These are phyloP conservation scores for Mustela nigripes DNA, from an alignment of 2,113 vertebrate species.

Conservation along the genomic window DNA sequence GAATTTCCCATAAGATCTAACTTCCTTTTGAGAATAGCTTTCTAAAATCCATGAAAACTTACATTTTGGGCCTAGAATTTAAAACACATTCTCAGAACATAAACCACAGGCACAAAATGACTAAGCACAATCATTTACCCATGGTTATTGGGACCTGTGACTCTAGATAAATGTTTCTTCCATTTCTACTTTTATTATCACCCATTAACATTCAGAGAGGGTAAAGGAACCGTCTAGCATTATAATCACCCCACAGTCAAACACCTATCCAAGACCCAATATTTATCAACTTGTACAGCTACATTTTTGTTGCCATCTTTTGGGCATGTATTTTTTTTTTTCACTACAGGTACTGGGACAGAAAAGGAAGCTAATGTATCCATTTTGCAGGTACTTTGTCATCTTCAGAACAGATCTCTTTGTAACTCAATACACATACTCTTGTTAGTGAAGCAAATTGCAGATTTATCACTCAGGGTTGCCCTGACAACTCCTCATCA, in stretches of 20 bases:
- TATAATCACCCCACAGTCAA: background rate
- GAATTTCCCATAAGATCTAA: background rate
- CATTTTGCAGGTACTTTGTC: background rate
- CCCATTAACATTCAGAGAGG: slow-evolving; percentile 11
- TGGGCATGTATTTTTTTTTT: background rate
- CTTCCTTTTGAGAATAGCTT: background rate
- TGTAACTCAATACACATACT: background rate
- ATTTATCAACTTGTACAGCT: background rate
- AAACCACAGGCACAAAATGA: background rate
- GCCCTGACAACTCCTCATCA: background rate
- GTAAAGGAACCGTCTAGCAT: background rate
- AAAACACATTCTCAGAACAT: slow-evolving; percentile 38
- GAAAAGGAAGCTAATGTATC: background rate
- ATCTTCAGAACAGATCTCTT: background rate
- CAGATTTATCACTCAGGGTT: background rate
- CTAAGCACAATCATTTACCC: background rate
- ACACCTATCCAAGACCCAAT: background rate
- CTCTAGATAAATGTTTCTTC: background rate
- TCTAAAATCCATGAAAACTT: background rate
- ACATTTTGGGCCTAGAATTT: background rate
- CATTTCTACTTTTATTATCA: background rate
- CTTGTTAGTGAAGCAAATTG: background rate
- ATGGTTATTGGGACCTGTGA: slow-evolving; percentile 4
- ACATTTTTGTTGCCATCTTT: background rate
- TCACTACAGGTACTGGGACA: background rate